Base-by-base conservation (phyloP, 2,113 vertebrate genomes). In the Sebastes fasciatus region DNA sequence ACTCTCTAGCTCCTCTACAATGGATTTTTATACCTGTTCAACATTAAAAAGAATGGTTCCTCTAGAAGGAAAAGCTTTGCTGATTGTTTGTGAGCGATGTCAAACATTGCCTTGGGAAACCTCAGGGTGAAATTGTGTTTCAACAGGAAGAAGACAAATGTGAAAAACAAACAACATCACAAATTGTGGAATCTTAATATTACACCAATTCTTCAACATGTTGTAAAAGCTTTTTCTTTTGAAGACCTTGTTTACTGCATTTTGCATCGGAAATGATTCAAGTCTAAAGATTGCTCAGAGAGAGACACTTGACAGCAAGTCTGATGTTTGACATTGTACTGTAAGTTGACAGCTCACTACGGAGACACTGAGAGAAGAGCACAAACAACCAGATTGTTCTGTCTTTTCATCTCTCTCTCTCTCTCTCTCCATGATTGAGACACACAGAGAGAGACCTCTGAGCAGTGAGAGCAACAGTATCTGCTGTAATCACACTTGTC, bases 401-500 rank as follows among this genome's bases (percentile, higher is more conserved):
- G 21, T 81, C 66, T 68, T 40, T 83, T 54, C 10, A n/a, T 68
- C 19, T 17, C 23, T 63, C 51, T 46, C 21, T 7, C 42, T 52
- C 8, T 57, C 11, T 46, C 13, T 4, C 26, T 17, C 26, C 6
- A 52, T 75, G 83, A 66, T 65, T 65, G 73, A 87, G 74, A 88
- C 70, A 74, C 34, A 40, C 7, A 34, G 55, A 83, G 71, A 77
- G 71, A 86, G 80, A 96, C 96, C 95, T 91, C 92, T 90, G 96
- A 96, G 96, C 90, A 95, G 96, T 91, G 94, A 96, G 95, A 96
- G 96, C 96, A 96, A 96, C 96, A 96, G 96, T 96, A 97, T 96
- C 96, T 95, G 91, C 96, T 96, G 96, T 97, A 98, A 98, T 98
- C 97, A 97, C 97, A 97, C 89, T 94, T 95, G 96, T 98, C 98